These are phyloP conservation scores for Saguinus oedipus DNA, from an alignment of 2,797 vertebrate genomes.

Conservation along the genomic window DNA sequence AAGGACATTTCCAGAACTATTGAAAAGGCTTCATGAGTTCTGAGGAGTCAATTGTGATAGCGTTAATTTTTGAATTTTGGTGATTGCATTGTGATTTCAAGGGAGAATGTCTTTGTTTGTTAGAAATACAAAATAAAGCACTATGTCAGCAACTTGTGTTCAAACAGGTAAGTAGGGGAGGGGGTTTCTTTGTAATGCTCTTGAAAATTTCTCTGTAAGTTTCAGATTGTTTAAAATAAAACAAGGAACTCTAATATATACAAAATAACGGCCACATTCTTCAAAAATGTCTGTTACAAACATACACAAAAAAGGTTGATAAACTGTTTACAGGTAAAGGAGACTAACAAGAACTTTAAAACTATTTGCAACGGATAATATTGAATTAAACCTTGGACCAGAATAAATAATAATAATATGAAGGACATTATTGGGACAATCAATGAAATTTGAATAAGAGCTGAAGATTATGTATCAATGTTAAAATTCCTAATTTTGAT, in stretches of 20 bases:
- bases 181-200: background rate
- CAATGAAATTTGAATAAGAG: background rate
- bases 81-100: background rate
- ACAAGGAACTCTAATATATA: background rate
- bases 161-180: background rate
- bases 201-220: background rate
- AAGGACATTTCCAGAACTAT: background rate
- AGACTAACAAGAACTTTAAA: constrained; percentile 39
- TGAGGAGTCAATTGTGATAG: background rate
- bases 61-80: background rate
- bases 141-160: background rate
- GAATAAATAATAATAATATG: background rate
- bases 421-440: background rate
- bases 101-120: background rate
- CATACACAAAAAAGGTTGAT: background rate
- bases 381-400: background rate
- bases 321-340: background rate
- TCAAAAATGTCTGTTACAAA: constrained; percentile 25
- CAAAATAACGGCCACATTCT: background rate
- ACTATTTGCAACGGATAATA: background rate
- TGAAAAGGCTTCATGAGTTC: background rate
- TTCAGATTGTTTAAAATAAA: constrained; percentile 45
- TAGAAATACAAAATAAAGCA: constrained; percentile 43
- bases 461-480: background rate
- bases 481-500: background rate